Base-by-base conservation (phyloP, 2,888 invertebrate species). In the Scaptomyza caliginosa region DNA sequence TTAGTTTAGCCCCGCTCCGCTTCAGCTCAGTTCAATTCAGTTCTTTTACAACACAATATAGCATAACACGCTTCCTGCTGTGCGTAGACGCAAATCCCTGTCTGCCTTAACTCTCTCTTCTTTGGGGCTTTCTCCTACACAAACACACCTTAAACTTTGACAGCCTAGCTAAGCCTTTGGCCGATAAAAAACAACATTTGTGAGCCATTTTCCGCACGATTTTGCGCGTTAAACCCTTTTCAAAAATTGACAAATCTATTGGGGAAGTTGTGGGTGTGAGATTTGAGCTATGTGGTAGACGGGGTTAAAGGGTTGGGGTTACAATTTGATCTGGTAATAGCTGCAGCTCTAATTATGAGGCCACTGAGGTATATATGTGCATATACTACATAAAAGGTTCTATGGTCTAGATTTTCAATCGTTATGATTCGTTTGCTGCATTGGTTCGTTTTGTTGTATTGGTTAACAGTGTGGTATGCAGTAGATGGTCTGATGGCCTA, bases 131-230 rank as follows among this genome's bases (percentile, higher is more conserved):
- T 2, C 3, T 10, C 7, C 11, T 39, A 8, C 11, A n/a, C 16
- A 19, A 19, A 39, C n/a, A 54, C 59, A 60, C 52, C 60, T 67
- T 50, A 17, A 57, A 50, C 49, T 69, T 48, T n/a, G 30, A 6
- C 10, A 21, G n/a, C 40, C 16, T 4, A 10, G 19, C n/a, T n/a
- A 57, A 43, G 16, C 17, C 43, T 56, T 26, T 21, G 19, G 21
- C 7, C 17, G 10, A 17, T 17, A 28, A 28, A 19, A 17, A 16
- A 11, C 0, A 55, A 43, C 54, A 73, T 73, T 72, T 60, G 45
- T 43, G 36, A 43, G 73, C 38, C 56, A 76, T 83, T 81, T 80
- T 77, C 54, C 69, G 81, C 84, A 80, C 76, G 78, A 81, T 84
- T 84, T 78, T 76, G 55, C 40, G 55, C 59, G 52, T 30, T 57